Conservation (phyloP, 2,797 vertebrate genomes). For the Fringilla coelebs region DNA sequence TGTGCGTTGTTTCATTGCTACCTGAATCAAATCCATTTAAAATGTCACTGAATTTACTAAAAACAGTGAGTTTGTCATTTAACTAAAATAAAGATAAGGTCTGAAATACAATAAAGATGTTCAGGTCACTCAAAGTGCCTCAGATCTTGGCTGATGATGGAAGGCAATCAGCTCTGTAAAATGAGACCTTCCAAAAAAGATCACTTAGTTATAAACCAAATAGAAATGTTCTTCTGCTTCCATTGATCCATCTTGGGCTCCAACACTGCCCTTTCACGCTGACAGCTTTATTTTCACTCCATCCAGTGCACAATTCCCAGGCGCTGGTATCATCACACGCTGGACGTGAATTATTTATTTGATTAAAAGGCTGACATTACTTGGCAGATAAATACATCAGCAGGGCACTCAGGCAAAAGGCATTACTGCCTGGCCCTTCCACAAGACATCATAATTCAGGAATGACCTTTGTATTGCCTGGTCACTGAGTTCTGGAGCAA, state of each 20-base stretch:
- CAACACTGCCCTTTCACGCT: background rate
- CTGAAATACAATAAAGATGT: background rate
- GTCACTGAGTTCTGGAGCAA: background rate
- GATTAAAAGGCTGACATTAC: constrained; percentile 64
- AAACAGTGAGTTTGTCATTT: background rate
- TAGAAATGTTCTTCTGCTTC: background rate
- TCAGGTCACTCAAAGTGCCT: background rate
- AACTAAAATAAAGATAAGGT: background rate
- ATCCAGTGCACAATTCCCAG: background rate
- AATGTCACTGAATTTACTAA: background rate
- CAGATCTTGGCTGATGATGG: background rate
- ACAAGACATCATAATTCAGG: background rate
- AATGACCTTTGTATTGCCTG: constrained; percentile 4
- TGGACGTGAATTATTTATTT: constrained; percentile 42
- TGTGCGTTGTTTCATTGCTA: background rate
- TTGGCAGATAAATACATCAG: constrained; percentile 39
- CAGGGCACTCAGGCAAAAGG: constrained; percentile 6
- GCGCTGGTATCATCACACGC: background rate
- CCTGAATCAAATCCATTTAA: background rate
- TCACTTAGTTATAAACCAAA: background rate
- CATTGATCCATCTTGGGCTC: background rate
- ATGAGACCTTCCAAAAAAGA: background rate
- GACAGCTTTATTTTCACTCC: constrained; percentile 10
- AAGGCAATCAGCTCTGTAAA: background rate
- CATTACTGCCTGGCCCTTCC: background rate